phyloP scores from a whole-genome alignment of 2,888 invertebrate genomes.

The Tetrapedia diversipes region DNA sequence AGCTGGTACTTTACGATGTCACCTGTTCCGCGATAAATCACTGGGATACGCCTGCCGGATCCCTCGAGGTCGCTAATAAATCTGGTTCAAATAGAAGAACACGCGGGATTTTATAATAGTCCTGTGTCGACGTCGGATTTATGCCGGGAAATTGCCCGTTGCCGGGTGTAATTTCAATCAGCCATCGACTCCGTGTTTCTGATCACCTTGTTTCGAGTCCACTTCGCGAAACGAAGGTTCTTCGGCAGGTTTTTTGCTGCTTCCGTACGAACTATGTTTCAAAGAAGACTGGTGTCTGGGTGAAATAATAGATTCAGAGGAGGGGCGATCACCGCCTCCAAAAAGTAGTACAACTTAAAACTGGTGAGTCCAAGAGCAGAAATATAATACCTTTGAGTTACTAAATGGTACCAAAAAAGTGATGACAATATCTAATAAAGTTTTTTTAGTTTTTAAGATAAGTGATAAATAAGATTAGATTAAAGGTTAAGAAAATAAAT shows the following conservation, averaged over 20 bases:
- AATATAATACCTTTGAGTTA: no score
- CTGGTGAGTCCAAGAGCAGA: no score
- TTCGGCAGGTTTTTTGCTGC: background rate
- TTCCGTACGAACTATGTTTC: background rate
- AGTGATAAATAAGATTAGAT: no score
- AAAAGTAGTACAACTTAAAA: no score
- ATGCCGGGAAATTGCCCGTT: background rate
- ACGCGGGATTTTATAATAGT: constrained; percentile 12
- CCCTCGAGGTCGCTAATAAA: constrained; percentile 5
- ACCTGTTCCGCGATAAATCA: constrained; percentile 12
- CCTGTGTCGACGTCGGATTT: background rate
- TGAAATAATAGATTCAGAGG: no score
- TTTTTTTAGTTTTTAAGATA: no score
- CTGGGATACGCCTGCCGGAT: background rate
- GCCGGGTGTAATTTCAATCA: background rate
- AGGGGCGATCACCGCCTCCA: no score
- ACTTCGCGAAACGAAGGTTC: background rate
- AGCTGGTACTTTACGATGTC: constrained; percentile 15
- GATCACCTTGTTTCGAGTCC: background rate
- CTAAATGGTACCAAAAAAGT: no score
- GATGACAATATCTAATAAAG: no score
- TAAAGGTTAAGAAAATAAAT: no score
- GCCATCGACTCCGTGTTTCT: background rate
- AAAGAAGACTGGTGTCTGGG: background rate
- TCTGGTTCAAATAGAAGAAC: background rate